These are phyloP conservation scores for Drosophila parvula DNA, from an alignment of 1,140 invertebrate species.

Conservation along the genomic window DNA sequence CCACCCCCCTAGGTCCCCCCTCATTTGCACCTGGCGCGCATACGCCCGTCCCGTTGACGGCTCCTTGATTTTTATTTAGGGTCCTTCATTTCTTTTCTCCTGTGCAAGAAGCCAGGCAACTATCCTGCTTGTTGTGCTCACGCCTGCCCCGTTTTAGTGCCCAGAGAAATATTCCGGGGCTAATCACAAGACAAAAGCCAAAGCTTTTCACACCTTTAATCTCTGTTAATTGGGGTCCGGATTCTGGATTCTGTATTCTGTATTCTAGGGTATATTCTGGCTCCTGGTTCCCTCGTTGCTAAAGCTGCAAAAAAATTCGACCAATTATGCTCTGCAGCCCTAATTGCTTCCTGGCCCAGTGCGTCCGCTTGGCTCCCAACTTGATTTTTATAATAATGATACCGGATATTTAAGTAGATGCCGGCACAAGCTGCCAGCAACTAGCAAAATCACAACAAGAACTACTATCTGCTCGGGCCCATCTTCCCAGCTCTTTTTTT, in stretches of 20 bases:
- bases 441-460: slow-evolving; percentile 61
- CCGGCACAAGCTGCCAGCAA: slow-evolving; percentile 70
- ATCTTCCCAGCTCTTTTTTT: slow-evolving; percentile 48
- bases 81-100: slow-evolving; percentile 39
- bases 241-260: slow-evolving; percentile 1
- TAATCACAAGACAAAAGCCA: slow-evolving; percentile 56
- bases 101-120: slow-evolving; percentile 6
- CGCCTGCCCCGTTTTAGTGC: not conserved
- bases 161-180: not conserved
- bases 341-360: slow-evolving; percentile 76
- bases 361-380: slow-evolving; percentile 54
- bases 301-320: slow-evolving; percentile 58
- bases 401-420: slow-evolving; percentile 82
- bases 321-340: slow-evolving; percentile 73
- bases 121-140: slow-evolving; percentile 15
- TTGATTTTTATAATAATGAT: slow-evolving; percentile 81
- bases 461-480: slow-evolving; percentile 57
- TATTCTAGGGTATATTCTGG: too few species aligned
- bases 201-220: slow-evolving; percentile 61
- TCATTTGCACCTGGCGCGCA: slow-evolving; percentile 64
- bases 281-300: not conserved
- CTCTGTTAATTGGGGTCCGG: slow-evolving; percentile 39
- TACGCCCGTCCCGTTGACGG: slow-evolving; percentile 55
- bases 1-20: slow-evolving; percentile 42
- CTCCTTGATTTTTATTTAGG: slow-evolving; percentile 64